Conservation (phyloP, 2,888 invertebrate genomes). For the Falcaria lacertinaria region DNA sequence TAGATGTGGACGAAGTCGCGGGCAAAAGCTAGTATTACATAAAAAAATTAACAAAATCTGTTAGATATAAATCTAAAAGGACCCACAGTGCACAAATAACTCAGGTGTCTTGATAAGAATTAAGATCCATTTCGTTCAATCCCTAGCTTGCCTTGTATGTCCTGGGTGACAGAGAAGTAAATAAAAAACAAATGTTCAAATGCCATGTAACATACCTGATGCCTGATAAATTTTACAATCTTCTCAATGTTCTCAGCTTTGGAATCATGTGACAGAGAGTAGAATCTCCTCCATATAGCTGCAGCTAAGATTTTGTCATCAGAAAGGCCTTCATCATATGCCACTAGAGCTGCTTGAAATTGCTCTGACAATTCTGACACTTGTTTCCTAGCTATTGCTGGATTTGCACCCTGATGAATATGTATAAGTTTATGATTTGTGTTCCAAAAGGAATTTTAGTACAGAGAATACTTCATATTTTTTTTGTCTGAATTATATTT, state of each 20-base stretch:
- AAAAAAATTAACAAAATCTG: no score
- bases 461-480: not conserved
- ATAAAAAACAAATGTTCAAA: not conserved
- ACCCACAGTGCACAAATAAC: no score
- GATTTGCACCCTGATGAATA: constrained; percentile 79
- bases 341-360: constrained; percentile 90
- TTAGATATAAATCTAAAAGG: no score
- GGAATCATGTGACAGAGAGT: constrained; percentile 81
- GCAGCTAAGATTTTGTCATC: constrained; percentile 89
- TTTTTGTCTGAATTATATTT: no score
- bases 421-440: no score
- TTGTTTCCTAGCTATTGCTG: constrained; percentile 81
- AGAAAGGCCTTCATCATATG: constrained; percentile 92
- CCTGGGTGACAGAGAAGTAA: no score
- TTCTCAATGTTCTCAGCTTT: constrained; percentile 83
- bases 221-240: constrained; percentile 87
- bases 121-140: no score
- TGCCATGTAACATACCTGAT: constrained; percentile 83
- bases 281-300: constrained; percentile 92
- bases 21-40: no score
- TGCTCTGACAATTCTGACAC: constrained; percentile 85
- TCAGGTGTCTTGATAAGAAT: no score
- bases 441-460: no score
- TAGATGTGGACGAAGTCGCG: no score
- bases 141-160: no score